Evolutionary conservation across 1,140 invertebrate genomes (phyloP), one percentile per base, ranked within the genome.

Genomic region (Yoshiicerus persimilis): DNA sequence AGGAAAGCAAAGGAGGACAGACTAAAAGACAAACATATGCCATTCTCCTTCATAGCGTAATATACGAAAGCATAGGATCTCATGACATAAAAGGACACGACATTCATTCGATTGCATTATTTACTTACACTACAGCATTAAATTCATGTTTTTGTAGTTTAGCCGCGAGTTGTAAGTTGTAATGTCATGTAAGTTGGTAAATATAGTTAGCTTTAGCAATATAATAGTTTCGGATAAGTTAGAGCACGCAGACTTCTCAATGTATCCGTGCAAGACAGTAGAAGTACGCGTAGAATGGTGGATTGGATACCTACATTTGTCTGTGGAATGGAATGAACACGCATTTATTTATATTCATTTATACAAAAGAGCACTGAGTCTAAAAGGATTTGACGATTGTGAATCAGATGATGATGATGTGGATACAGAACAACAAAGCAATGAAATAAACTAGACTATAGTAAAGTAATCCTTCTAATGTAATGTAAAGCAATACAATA

Each of bases 261-360:
- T n/a, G n/a, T n/a, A n/a, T n/a, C n/a, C n/a, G n/a, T n/a, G n/a
- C n/a, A n/a, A n/a, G n/a, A n/a, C n/a, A n/a, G n/a, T n/a, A n/a
- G n/a, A n/a, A n/a, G n/a, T n/a, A n/a, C n/a, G n/a, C n/a, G n/a
- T n/a, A n/a, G n/a, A n/a, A n/a, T n/a, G n/a, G n/a, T n/a, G n/a
- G n/a, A n/a, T n/a, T n/a, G n/a, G n/a, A n/a, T 56, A 16, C 47
- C 5, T 56, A 56, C 47, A 56, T 56, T 56, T 56, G 47, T 56
- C 20, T n/a, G 47, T 56, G 47, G 47, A 30, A 32, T 70, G 66
- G 16, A 30, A 70, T 16, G 27, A 70, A 70, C 66, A 30, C 25
- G 30, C 34, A 80, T 80, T 80, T 80, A 80, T 80, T 80, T 80
- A 80, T 80, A 80, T 80, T 30, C 34, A 80, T 80, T 80, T 80